Conservation (phyloP, 1,140 invertebrate species). For the Psilanteris sp. region DNA sequence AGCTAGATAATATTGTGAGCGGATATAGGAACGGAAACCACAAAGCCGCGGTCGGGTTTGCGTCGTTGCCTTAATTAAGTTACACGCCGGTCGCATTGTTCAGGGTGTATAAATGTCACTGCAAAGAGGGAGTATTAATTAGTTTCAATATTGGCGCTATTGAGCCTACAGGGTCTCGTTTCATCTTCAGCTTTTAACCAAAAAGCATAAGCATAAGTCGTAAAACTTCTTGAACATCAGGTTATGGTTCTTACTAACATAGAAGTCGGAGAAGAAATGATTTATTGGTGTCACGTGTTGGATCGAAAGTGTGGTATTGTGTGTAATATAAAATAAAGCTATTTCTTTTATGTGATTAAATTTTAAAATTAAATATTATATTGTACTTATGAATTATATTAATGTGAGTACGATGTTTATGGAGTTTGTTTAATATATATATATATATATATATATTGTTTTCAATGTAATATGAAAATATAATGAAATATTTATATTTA, state of each 20-base stretch:
- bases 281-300: no score
- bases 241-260: constrained; percentile 11
- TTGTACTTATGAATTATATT: no score
- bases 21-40: constrained; percentile 74
- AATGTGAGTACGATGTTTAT: no score
- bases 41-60: constrained; percentile 77
- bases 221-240: constrained; percentile 36
- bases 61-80: constrained; percentile 81
- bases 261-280: no score
- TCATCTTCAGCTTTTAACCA: constrained; percentile 55
- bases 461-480: no score
- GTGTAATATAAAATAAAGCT: no score
- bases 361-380: no score
- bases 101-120: constrained; percentile 76
- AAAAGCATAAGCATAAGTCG: constrained; percentile 48
- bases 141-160: constrained; percentile 71
- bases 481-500: no score
- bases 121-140: constrained; percentile 76
- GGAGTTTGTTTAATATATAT: no score
- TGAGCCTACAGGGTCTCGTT: constrained; percentile 61
- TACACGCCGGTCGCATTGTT: constrained; percentile 77
- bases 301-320: no score
- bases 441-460: no score
- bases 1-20: constrained; percentile 78
- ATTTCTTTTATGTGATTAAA: no score